phyloP scores from a whole-genome alignment of 2,113 vertebrate genomes.

The Erinaceus europaeus region DNA sequence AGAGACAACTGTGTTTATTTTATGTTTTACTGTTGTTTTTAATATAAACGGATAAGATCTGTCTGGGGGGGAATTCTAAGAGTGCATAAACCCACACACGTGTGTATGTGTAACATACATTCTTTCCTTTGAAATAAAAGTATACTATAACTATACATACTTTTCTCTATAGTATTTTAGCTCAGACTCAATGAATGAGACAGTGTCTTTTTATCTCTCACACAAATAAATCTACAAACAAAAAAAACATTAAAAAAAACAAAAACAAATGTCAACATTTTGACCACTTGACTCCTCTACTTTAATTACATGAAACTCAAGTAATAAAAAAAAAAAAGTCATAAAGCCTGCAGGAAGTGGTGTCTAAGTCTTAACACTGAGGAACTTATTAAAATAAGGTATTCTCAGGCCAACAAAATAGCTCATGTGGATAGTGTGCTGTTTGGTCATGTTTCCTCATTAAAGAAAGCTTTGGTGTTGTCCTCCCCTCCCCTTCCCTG shows the following conservation, averaged over 20 bases:
- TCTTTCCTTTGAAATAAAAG: not conserved
- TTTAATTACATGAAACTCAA: conserved; percentile 28
- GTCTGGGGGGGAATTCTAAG: too few relatives aligned
- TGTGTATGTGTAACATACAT: not conserved
- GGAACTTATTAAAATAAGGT: not conserved
- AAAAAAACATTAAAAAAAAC: too few relatives aligned
- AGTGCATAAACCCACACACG: not conserved
- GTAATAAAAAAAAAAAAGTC: not conserved
- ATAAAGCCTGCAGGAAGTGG: not conserved
- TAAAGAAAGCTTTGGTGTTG: too few relatives aligned
- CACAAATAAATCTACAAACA: too few relatives aligned
- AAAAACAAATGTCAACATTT: conserved; percentile 19
- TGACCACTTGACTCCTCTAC: not conserved
- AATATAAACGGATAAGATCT: not conserved
- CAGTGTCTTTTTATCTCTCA: too few relatives aligned
- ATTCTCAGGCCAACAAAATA: too few relatives aligned
- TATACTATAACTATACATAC: not conserved
- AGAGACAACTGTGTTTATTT: not conserved
- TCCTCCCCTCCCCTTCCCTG: too few relatives aligned
- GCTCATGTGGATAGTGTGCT: too few relatives aligned
- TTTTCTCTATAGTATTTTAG: not conserved
- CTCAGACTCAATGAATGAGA: not conserved
- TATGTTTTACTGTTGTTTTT: not conserved
- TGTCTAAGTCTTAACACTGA: not conserved
- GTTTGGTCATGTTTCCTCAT: too few relatives aligned